Percentiles rank a stretch among this genome's conserved stretches.
Evolutionary conservation across 37 sponge, comb jelly and placozoan genomes (phyloP).

Genomic region (Eunapius fragilis): DNA sequence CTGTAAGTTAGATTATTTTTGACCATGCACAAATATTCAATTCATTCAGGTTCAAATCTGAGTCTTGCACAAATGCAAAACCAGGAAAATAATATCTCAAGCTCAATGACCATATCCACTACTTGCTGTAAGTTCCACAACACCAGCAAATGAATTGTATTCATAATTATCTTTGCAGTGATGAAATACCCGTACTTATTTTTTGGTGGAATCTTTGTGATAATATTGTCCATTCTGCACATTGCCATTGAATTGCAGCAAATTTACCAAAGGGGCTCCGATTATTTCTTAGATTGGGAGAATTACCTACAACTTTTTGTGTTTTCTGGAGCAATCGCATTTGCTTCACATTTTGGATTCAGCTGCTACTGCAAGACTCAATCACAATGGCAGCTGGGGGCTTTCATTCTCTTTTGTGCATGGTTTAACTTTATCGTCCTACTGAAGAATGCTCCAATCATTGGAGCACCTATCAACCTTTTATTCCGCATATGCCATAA

Average conservation of each 20-base stretch:
- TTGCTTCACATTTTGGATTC: background rate
- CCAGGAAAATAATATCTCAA: too few relatives aligned
- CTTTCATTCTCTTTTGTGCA: conserved; percentile 20
- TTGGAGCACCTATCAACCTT: conserved; percentile 30
- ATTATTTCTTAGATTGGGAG: conserved; percentile 24
- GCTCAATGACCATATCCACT: too few relatives aligned
- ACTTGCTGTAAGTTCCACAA: background rate
- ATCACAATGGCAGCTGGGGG: conserved; percentile 45
- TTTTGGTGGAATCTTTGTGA: background rate
- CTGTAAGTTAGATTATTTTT: background rate
- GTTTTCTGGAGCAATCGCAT: background rate
- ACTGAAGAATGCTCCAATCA: conserved; percentile 16
- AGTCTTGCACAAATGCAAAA: too few relatives aligned
- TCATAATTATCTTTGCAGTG: background rate
- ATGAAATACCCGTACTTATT: background rate
- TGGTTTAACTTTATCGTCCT: conserved; percentile 34
- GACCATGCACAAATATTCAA: too few relatives aligned
- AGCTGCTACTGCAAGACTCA: conserved; percentile 1
- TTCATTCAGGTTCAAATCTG: background rate
- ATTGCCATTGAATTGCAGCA: background rate
- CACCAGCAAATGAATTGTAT: background rate
- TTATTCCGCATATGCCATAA: conserved; percentile 3
- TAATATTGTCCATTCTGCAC: background rate
- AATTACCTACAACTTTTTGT: conserved; percentile 26
- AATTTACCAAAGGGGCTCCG: background rate